phyloP scores from a whole-genome alignment of 1,140 invertebrate species.

The Leucophenga varia region DNA sequence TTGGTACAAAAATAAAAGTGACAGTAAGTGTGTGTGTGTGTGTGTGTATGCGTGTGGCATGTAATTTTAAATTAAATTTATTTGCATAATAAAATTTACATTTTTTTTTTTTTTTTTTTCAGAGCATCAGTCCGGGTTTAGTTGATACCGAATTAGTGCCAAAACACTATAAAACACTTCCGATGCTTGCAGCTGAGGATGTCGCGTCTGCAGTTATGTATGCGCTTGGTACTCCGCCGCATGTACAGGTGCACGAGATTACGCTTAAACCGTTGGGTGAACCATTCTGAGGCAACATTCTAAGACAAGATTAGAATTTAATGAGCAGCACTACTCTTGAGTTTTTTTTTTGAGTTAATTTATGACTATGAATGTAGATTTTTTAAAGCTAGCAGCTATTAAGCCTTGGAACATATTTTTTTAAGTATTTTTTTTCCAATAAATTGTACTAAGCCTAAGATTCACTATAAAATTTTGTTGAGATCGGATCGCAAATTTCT shows the following conservation, averaged over 20 bases:
- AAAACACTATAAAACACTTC: conserved; percentile 23
- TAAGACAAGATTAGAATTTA: no score
- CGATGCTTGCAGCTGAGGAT: conserved; percentile 57
- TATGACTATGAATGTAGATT: no score
- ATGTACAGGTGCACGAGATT: conserved; percentile 59
- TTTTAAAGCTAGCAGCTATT: no score
- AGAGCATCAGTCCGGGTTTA: conserved; percentile 64
- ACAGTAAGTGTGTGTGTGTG: conserved; percentile 59
- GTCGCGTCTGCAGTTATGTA: conserved; percentile 60
- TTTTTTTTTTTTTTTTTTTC: conserved; percentile 18
- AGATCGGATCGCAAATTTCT: no score
- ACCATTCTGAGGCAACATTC: conserved; percentile 35
- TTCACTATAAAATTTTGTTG: no score
- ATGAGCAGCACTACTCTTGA: no score
- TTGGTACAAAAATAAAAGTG: conserved; percentile 66
- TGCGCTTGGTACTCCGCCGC: conserved; percentile 57
- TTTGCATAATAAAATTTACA: background rate
- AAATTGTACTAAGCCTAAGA: no score
- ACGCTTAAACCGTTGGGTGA: conserved; percentile 48
- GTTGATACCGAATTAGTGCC: conserved; percentile 61
- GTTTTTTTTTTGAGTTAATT: no score
- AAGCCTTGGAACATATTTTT: no score
- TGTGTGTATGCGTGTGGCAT: background rate
- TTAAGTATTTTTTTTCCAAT: no score
- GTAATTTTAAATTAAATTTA: background rate